A percentile compares a stretch with the other conserved stretches of the same genome.
Evolutionary conservation across 2,888 invertebrate species (phyloP).

Genomic region (Parthenolecanium corni): DNA sequence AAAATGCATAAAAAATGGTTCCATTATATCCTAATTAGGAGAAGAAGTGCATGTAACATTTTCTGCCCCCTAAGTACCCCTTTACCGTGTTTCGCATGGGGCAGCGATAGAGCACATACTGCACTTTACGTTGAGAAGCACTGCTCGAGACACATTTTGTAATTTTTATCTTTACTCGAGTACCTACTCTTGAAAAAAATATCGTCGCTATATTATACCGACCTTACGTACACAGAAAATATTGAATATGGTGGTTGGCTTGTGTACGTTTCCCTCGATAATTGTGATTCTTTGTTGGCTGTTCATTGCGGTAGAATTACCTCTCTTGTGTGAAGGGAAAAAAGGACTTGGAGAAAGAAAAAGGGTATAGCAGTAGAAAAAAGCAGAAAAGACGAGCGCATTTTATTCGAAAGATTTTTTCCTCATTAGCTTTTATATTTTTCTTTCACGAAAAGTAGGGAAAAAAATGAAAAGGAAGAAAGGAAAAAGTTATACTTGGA

Average conservation of each 20-base stretch:
- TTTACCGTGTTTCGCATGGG: no score
- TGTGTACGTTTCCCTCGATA: not conserved
- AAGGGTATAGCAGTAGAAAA: no score
- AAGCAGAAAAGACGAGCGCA: not conserved
- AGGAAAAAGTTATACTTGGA: no score
- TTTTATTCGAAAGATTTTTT: constrained; percentile 2
- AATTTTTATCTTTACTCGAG: no score
- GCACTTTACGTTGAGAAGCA: not conserved
- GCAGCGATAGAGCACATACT: not conserved
- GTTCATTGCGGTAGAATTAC: not conserved
- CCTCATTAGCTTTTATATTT: not conserved
- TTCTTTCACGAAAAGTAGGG: not conserved
- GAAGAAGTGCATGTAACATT: no score
- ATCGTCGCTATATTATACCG: not conserved
- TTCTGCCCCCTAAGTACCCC: no score
- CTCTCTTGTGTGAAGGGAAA: not conserved
- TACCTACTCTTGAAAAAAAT: not conserved
- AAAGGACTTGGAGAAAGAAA: no score
- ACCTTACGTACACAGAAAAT: not conserved
- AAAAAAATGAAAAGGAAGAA: no score
- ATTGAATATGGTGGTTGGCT: not conserved
- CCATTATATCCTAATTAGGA: no score
- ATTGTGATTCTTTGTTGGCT: not conserved
- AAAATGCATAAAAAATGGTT: no score
- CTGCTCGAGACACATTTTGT: not conserved